Percentiles rank a stretch among this genome's conserved stretches.
phyloP scores from a whole-genome alignment of 2,797 vertebrate species.

The Melanotaenia trifasciata region DNA sequence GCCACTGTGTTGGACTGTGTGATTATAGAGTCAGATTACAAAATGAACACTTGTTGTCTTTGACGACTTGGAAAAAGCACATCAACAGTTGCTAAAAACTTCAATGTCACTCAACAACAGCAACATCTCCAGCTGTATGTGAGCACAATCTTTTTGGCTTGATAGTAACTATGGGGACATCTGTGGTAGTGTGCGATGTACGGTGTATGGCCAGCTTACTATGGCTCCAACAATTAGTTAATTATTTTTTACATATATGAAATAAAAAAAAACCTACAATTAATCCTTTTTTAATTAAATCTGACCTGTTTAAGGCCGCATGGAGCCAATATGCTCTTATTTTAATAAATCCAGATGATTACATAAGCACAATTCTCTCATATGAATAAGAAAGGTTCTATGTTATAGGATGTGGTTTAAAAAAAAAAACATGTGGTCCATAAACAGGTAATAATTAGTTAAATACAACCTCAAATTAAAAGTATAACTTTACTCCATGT shows the following conservation, averaged over 20 bases:
- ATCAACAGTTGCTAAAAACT: not conserved
- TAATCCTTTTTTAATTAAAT: not conserved
- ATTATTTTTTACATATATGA: not conserved
- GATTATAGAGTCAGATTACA: slow-evolving; percentile 1
- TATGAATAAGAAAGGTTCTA: no score
- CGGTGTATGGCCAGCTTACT: not conserved
- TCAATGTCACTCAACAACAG: not conserved
- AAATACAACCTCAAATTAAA: no score
- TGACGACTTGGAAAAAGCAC: not conserved
- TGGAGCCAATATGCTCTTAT: not conserved
- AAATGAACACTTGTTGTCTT: slow-evolving; percentile 5
- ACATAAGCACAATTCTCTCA: no score
- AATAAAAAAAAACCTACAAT: no score
- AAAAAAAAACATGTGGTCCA: no score
- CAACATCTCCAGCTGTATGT: not conserved
- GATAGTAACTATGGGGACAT: not conserved
- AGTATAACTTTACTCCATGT: no score
- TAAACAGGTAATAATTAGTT: no score
- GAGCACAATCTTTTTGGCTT: not conserved
- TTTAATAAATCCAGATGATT: no score
- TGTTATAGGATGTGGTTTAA: no score
- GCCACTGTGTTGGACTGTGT: not conserved
- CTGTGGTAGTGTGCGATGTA: not conserved
- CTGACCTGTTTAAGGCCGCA: not conserved
- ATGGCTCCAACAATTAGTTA: not conserved